Conservation (phyloP, 2,113 vertebrate genomes). For the Toxostoma redivivum region DNA sequence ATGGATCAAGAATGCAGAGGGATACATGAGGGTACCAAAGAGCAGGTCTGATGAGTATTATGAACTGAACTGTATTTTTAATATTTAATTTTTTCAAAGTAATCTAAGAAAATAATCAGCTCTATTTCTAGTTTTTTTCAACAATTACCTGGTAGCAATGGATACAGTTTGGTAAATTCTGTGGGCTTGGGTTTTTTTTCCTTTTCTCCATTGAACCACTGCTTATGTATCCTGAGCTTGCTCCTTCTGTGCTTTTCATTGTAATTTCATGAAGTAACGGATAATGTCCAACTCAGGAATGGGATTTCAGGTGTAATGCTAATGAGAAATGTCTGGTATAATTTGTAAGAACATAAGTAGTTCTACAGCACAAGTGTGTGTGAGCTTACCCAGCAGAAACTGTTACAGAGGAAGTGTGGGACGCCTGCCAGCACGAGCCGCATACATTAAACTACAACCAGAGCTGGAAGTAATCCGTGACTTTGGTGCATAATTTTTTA, state of each 20-base stretch:
- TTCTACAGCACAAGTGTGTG: neutral
- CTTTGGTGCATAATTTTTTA: neutral
- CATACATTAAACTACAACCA: neutral
- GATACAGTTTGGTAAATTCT: neutral
- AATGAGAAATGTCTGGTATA: conserved; percentile 7
- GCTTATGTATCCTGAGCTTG: neutral
- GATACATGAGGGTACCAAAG: neutral
- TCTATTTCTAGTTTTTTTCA: neutral
- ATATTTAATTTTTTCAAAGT: neutral
- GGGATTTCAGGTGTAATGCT: neutral
- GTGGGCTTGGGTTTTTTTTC: rapidly evolving
- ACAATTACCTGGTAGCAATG: neutral
- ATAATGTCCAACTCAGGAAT: neutral
- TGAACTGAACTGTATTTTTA: neutral
- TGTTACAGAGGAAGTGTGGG: neutral
- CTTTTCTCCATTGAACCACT: neutral
- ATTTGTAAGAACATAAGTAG: conserved; percentile 11
- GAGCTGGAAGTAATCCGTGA: neutral
- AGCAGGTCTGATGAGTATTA: neutral
- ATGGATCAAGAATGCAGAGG: neutral
- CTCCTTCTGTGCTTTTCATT: neutral
- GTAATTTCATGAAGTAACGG: neutral
- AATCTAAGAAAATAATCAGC: neutral
- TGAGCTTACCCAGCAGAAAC: conserved; percentile 18
- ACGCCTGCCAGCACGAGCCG: neutral